Base-by-base conservation (phyloP, 2,113 vertebrate species). In the Turdus rufiventris region DNA sequence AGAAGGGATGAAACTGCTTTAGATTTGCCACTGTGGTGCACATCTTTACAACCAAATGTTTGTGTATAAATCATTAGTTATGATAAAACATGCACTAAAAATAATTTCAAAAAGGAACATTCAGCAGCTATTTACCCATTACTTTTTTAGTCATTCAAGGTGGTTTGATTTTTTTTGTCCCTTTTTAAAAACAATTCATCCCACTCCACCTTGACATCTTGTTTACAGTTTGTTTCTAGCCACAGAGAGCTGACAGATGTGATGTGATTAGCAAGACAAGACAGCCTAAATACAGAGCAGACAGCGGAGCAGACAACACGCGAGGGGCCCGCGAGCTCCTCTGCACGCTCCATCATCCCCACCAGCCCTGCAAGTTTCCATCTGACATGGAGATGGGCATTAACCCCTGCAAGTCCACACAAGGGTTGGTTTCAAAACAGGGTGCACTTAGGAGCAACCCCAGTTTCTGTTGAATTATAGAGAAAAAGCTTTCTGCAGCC, bases 241-340 rank as follows among this genome's bases (percentile, higher is more conserved):
- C 53, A 58, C 43, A 62, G 82, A 85, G 40, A 75, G 57, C 61
- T 94, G 88, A 78, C 85, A 79, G 91, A 90, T 79, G 82, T 78
- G 91, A 93, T 93, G 65, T 58, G 74, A 94, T 88, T 81, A 89
- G 77, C 70, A 83, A 84, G 81, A 91, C 92, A 94, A 78, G 85
- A 50, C 78, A 94, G 67, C 88, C 66, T 57, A 71, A 82, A 54
- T 42, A 45, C 43, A 80, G 73, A 74, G 80, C 85, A 89, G 84
- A 43, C 88, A 94, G 78, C 61, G 45, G 25, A 61, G 92, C 85
- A 88, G 77, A 78, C 87, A 79, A 48, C 67, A 89, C 0, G 0
- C 48, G 8, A 18, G 3, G n/a, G 79, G 62, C 48, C 71, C 8
- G 9, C 3, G 6, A 85, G 53, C 51, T 85, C 16, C 91, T 71